phyloP scores from a whole-genome alignment of 2,888 invertebrate genomes.

The Ischnus inquisitorius region DNA sequence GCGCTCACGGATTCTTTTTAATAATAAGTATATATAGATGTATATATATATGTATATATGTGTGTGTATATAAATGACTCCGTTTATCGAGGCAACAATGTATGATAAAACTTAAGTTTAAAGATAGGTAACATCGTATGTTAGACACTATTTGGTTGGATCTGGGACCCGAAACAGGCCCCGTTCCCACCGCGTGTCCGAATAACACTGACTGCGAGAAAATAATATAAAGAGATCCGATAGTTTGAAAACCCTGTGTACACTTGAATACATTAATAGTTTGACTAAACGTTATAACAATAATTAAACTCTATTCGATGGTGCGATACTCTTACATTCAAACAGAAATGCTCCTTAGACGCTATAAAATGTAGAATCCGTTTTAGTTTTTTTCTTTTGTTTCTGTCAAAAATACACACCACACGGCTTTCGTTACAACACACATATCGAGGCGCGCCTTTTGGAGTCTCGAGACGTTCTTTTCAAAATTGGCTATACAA shows the following conservation, averaged over 20 bases:
- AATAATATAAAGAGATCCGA: constrained; percentile 55
- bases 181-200: constrained; percentile 19
- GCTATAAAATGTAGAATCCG: constrained; percentile 38
- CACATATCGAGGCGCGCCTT: constrained; percentile 15
- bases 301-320: constrained; percentile 65
- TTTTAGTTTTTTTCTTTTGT: constrained; percentile 2
- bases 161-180: constrained; percentile 41
- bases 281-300: constrained; percentile 56
- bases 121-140: constrained; percentile 59
- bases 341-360: constrained; percentile 37
- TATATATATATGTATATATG: constrained; percentile 37
- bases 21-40: constrained; percentile 51
- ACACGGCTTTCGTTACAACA: constrained; percentile 17
- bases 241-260: constrained; percentile 59
- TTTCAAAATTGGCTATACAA: not conserved
- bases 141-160: constrained; percentile 58
- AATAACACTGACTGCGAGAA: constrained; percentile 39
- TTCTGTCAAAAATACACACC: constrained; percentile 22
- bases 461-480: not conserved
- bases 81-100: constrained; percentile 47
- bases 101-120: constrained; percentile 40
- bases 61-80: constrained; percentile 43
- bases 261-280: constrained; percentile 54
- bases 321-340: constrained; percentile 59
- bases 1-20: constrained; percentile 25